These are phyloP conservation scores for Xanthostigma xanthostigma DNA, from an alignment of 2,888 invertebrate species.

Conservation along the genomic window DNA sequence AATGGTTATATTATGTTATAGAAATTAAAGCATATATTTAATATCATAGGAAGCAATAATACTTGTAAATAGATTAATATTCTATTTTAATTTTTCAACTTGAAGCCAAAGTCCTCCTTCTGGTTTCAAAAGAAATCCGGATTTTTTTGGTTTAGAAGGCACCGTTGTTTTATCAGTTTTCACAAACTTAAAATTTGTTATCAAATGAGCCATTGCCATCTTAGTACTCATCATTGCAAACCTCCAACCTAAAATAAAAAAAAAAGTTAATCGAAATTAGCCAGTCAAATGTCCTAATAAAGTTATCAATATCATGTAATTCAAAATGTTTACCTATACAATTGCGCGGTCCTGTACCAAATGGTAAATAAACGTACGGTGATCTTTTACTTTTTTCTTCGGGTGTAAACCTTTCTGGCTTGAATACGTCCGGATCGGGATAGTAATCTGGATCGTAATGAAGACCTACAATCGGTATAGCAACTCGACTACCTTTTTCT, in stretches of 20 bases:
- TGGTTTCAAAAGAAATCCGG: not conserved
- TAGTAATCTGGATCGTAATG: conserved; percentile 22
- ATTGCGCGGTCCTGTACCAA: conserved; percentile 18
- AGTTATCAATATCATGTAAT: not conserved
- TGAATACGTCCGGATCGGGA: conserved; percentile 21
- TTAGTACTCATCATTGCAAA: conserved; percentile 2
- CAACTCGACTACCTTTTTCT: conserved; percentile 14
- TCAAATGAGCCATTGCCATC: not conserved
- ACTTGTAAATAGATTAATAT: too few relatives aligned
- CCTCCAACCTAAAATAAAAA: not conserved
- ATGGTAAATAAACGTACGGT: conserved; percentile 18
- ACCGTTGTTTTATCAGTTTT: not conserved
- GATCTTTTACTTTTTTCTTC: conserved; percentile 15
- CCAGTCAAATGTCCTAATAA: not conserved
- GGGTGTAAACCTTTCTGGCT: conserved; percentile 22
- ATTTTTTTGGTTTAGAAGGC: not conserved
- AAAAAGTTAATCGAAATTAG: not conserved
- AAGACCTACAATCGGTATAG: conserved; percentile 18
- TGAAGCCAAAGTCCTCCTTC: not conserved
- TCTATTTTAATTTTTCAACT: too few relatives aligned
- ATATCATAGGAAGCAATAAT: too few relatives aligned
- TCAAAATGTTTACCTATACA: conserved; percentile 15
- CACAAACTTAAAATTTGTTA: not conserved
- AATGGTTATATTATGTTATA: too few relatives aligned
- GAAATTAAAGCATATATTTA: too few relatives aligned